These are phyloP conservation scores for Beaufortia kweichowensis DNA, from an alignment of 2,113 vertebrate genomes.

Conservation along the genomic window DNA sequence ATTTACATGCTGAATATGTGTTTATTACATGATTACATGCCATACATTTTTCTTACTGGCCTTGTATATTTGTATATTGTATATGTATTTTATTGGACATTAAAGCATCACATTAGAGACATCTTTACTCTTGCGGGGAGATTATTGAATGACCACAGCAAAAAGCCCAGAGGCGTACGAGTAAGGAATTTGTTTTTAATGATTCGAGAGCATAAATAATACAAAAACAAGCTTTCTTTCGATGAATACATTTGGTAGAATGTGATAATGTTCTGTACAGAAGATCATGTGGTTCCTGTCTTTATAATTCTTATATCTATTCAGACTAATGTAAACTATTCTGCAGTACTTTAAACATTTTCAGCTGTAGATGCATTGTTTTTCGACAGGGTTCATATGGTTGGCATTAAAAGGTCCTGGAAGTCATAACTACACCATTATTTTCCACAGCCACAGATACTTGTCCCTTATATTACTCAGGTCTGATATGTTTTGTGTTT, in stretches of 20 bases:
- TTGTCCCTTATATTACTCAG: neutral
- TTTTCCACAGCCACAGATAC: neutral
- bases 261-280: neutral
- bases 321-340: slow-evolving; percentile 56
- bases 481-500: neutral
- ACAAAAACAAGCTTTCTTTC: slow-evolving; percentile 22
- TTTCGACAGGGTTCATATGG: slow-evolving; percentile 64
- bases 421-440: slow-evolving; percentile 26
- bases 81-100: no score
- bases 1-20: no score
- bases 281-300: slow-evolving; percentile 63
- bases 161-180: no score
- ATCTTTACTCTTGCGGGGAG: no score
- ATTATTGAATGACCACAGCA: no score
- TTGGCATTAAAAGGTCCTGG: slow-evolving; percentile 59
- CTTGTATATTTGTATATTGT: neutral
- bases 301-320: slow-evolving; percentile 55
- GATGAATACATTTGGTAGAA: slow-evolving; percentile 6
- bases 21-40: neutral
- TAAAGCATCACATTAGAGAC: no score
- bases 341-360: slow-evolving; percentile 57
- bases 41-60: neutral
- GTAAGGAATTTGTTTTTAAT: neutral
- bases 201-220: neutral
- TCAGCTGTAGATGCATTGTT: slow-evolving; percentile 69